phyloP scores from a whole-genome alignment of 2,113 vertebrate genomes.

The Columba janthina region DNA sequence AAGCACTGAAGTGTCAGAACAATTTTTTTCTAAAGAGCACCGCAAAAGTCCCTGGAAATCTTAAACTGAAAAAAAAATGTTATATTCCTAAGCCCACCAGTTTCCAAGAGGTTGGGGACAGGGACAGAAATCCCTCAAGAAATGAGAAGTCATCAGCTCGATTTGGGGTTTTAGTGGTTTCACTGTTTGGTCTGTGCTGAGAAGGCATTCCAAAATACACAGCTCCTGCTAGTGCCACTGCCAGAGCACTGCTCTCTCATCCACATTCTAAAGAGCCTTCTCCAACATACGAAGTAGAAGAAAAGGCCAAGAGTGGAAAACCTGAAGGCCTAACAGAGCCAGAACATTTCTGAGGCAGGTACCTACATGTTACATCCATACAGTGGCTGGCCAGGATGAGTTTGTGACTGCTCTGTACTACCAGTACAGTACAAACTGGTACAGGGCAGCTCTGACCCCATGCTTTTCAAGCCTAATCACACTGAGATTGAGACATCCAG shows the following conservation, averaged over 20 bases:
- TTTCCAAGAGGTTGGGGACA: neutral
- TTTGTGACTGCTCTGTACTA: neutral
- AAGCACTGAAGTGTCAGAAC: neutral
- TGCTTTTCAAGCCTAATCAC: neutral
- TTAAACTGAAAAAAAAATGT: neutral
- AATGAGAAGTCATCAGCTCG: neutral
- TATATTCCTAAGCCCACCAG: neutral
- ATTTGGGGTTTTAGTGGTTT: slow-evolving; percentile 9
- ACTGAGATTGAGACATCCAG: neutral
- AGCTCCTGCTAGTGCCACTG: neutral
- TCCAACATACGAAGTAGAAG: neutral
- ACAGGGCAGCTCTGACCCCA: neutral
- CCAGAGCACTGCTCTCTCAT: neutral
- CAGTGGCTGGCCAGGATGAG: neutral
- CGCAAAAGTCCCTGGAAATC: neutral
- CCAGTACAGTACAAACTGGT: neutral
- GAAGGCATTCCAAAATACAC: slow-evolving; percentile 18
- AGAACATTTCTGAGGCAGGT: neutral
- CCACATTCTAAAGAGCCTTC: neutral
- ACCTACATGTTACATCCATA: neutral
- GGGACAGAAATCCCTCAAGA: neutral
- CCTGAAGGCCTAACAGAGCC: neutral
- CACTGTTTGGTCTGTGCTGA: neutral
- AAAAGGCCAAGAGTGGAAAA: neutral
- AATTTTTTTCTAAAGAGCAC: neutral